Percentiles rank a stretch among this genome's conserved stretches.
Conservation (phyloP, 2,797 vertebrate species). For the Glossophaga mutica region DNA sequence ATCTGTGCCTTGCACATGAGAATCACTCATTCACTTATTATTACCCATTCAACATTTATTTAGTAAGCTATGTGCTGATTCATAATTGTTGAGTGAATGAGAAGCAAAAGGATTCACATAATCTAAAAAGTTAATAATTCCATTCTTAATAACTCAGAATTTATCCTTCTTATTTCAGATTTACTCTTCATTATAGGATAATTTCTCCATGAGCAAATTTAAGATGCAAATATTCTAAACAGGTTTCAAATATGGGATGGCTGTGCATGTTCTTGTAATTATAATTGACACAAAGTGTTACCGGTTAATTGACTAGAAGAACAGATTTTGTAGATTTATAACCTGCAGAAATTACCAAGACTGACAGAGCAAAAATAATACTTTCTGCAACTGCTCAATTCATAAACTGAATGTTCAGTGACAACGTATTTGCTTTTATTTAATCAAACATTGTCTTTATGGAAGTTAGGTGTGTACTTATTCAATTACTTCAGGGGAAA, state of each 20-base stretch:
- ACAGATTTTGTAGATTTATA: neutral
- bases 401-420: slow-evolving; percentile 8
- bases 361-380: neutral
- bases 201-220: neutral
- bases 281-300: neutral
- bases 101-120: neutral
- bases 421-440: slow-evolving; percentile 33
- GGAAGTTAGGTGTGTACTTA: neutral
- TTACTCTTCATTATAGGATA: neutral
- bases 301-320: neutral
- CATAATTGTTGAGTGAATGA: neutral
- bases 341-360: neutral
- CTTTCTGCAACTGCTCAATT: neutral
- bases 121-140: neutral
- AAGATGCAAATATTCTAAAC: neutral
- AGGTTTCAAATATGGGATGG: neutral
- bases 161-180: neutral
- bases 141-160: neutral
- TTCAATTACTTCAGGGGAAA: neutral
- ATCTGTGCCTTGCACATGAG: neutral
- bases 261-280: neutral
- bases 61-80: neutral
- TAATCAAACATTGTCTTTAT: slow-evolving; percentile 48
- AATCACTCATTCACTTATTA: neutral
- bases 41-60: neutral